Evolutionary conservation across 2,113 vertebrate genomes (phyloP).

Genomic region (Sturnira hondurensis): DNA sequence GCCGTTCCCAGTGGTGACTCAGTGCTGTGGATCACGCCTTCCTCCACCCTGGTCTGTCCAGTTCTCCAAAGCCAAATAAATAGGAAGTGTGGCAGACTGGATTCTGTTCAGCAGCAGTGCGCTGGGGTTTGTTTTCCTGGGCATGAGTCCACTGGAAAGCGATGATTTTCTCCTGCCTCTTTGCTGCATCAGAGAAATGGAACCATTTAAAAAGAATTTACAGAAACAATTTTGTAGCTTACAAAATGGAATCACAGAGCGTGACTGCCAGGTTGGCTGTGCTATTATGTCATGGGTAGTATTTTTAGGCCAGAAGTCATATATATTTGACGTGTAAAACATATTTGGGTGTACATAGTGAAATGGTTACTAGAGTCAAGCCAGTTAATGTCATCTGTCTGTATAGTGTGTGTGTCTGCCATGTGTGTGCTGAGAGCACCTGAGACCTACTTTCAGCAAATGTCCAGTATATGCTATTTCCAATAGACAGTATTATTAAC

Average conservation of each 20-base stretch:
- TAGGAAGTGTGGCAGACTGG: constrained; percentile 62
- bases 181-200: constrained; percentile 34
- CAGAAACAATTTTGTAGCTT: background rate
- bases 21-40: background rate
- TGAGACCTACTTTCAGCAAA: background rate
- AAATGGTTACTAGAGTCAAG: background rate
- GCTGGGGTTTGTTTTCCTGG: constrained; percentile 52
- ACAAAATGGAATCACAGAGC: background rate
- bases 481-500: background rate
- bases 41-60: background rate
- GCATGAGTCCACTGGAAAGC: constrained; percentile 31
- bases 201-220: constrained; percentile 23
- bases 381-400: background rate
- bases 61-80: constrained; percentile 56
- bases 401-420: too few relatives aligned
- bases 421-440: background rate
- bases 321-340: background rate
- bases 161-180: constrained; percentile 29
- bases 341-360: background rate
- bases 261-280: background rate
- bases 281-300: background rate
- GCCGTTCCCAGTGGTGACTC: constrained; percentile 34
- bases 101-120: constrained; percentile 37
- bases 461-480: background rate
- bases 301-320: background rate